Evolutionary conservation across 1,140 invertebrate species (phyloP).

Genomic region (Drosophila oshimai): DNA sequence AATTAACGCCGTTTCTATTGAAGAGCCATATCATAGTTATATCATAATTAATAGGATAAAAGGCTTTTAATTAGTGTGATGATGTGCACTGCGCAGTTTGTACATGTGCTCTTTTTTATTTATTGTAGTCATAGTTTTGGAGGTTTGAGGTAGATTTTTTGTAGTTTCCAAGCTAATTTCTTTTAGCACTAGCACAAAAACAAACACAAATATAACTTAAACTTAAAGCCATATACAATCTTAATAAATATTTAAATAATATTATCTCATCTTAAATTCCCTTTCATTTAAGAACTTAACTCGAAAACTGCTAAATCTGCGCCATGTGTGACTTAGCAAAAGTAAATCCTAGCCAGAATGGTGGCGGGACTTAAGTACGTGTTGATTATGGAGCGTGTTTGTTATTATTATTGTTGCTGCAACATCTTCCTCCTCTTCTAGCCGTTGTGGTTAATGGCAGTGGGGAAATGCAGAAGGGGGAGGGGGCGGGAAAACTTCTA

Average conservation of each 20-base stretch:
- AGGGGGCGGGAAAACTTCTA: constrained; percentile 45
- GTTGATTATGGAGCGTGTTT: constrained; percentile 69
- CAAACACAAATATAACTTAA: too few species aligned
- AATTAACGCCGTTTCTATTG: too few species aligned
- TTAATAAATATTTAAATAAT: not conserved
- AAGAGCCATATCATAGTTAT: too few species aligned
- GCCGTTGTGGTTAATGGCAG: constrained; percentile 60
- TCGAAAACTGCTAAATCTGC: not conserved
- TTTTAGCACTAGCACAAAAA: too few species aligned
- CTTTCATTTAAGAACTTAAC: not conserved
- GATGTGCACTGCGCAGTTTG: too few species aligned
- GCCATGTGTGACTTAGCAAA: not conserved
- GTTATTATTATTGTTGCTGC: constrained; percentile 53
- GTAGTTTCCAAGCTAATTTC: too few species aligned
- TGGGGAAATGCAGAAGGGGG: constrained; percentile 1
- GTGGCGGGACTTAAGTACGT: constrained; percentile 60
- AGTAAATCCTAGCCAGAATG: constrained; percentile 25
- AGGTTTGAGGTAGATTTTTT: too few species aligned
- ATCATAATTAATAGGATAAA: too few species aligned
- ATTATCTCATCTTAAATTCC: not conserved
- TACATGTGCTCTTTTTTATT: too few species aligned
- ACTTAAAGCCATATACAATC: too few species aligned
- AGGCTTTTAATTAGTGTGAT: too few species aligned
- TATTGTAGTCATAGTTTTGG: too few species aligned
- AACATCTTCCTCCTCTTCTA: constrained; percentile 6